A percentile compares a stretch with the other conserved stretches of the same genome.
These are phyloP conservation scores for Fopius arisanus DNA, from an alignment of 1,140 invertebrate species.

Conservation along the genomic window DNA sequence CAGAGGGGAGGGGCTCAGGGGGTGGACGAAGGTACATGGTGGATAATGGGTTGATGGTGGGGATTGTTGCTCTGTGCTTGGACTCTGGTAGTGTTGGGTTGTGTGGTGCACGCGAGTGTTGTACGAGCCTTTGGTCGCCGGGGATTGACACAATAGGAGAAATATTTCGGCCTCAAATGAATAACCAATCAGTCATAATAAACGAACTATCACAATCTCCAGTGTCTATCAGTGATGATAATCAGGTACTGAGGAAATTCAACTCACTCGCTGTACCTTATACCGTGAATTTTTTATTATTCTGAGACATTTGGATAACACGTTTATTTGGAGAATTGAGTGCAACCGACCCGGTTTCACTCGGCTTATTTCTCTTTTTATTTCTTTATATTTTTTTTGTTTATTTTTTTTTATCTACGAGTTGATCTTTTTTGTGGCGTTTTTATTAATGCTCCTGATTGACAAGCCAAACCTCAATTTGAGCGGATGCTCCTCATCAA, in stretches of 20 bases:
- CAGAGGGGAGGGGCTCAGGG: no score
- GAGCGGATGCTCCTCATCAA: neutral
- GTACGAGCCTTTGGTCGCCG: neutral
- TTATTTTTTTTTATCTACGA: no score
- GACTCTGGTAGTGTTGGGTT: neutral
- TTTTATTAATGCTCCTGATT: neutral
- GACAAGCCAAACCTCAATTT: neutral
- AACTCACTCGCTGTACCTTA: neutral
- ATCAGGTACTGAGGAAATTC: neutral
- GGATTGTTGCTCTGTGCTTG: neutral
- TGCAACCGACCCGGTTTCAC: neutral
- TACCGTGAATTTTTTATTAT: neutral
- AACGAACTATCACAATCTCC: neutral
- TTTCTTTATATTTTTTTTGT: neutral
- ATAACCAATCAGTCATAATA: neutral
- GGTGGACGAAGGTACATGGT: neutral
- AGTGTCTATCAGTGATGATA: neutral
- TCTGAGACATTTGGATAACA: neutral
- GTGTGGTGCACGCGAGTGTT: slow-evolving; percentile 12
- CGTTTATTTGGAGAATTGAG: neutral
- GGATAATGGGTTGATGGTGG: neutral
- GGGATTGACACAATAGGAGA: neutral
- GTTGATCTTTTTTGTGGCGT: neutral
- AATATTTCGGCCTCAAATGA: neutral
- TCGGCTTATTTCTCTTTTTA: neutral